Base-by-base conservation (phyloP, 23 tunicate genomes). In the Styela plicata region DNA sequence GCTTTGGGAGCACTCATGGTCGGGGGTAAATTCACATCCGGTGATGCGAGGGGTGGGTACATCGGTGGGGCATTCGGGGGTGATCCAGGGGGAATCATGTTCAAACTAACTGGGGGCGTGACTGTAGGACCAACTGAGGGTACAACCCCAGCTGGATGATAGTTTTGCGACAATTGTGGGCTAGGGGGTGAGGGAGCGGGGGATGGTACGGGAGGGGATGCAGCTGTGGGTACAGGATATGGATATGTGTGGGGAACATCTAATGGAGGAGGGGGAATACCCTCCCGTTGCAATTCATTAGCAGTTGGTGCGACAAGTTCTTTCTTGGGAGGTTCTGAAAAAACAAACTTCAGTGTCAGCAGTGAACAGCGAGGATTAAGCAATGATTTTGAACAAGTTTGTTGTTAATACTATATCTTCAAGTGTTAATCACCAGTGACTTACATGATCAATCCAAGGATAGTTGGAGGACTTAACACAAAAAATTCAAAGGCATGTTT, bases 221-320 rank as follows among this genome's bases (percentile, higher is more conserved):
- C 31, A 27, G 22, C 16, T 21, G 81, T 69, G 1, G 81, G 81
- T 5, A 76, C 81, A 21, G 81, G 81, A 31, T 76, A 53, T 0
- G 65, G 90, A 79, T 63, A 44, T 27, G 70, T n/a, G 22, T 24
- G 83, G 36, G 70, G 29, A 7, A 67, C 84, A 62, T 30, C 3
- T 1, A 26, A 28, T n/a, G 73, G 69, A 0, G 84, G 68, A 10
- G 52, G 68, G 0, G 70, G 88, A 2, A 75, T 23, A 18, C 86
- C 74, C 25, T 91, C 97, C 10, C 97, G 83, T 31, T 82, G 69
- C 5, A 91, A 44, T 53, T 91, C 89, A 25, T 88, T 85, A 1
- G 97, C 69, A 0, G 69, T 63, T 29, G 97, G 97, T 34, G 97
- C 97, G 22, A 87, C 86, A 36, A 91, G 86, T 74, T 91, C 97